phyloP scores from a whole-genome alignment of 2,888 invertebrate species.

The Eupithecia dodoneata region DNA sequence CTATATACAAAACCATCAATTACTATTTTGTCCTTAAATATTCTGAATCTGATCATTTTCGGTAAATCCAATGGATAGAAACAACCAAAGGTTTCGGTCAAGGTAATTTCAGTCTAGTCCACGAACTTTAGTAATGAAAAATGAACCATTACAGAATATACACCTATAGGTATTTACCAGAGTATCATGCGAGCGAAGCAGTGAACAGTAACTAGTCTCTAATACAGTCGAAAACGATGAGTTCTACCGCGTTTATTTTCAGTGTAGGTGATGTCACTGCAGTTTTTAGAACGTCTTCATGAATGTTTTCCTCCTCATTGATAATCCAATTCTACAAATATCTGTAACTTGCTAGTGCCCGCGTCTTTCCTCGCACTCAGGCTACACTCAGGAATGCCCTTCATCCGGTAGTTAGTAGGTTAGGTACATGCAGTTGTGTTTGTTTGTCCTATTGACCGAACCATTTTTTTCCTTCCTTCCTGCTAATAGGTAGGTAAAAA shows the following conservation, averaged over 20 bases:
- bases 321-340: neutral
- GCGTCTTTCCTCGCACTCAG: neutral
- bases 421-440: no score
- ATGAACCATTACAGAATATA: neutral
- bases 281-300: conserved; percentile 14
- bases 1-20: no score
- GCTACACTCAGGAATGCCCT: no score
- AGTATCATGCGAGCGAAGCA: neutral
- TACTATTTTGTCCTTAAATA: no score
- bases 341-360: neutral
- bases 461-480: no score
- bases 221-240: conserved; percentile 26
- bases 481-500: no score
- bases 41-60: neutral
- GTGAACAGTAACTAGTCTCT: neutral
- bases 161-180: neutral
- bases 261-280: conserved; percentile 63
- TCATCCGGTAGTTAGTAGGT: no score
- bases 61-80: neutral
- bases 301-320: neutral
- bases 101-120: neutral
- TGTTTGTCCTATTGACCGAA: neutral
- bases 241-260: conserved; percentile 56
- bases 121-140: neutral
- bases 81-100: neutral